phyloP scores from a whole-genome alignment of 2,888 invertebrate genomes.

The Eurois occulta region DNA sequence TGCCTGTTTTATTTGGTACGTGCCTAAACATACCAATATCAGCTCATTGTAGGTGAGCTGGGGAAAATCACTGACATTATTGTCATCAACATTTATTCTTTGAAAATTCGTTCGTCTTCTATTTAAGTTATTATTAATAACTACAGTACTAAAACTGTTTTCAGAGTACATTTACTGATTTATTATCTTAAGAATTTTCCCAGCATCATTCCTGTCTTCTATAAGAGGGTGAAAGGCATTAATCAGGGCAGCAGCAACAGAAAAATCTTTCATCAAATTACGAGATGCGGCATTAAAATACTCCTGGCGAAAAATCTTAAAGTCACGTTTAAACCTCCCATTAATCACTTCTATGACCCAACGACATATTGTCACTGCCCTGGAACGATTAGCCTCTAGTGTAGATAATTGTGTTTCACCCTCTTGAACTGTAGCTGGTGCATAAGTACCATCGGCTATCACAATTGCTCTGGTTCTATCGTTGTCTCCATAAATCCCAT shows the following conservation, averaged over 20 bases:
- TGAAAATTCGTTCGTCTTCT: background rate
- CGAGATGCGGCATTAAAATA: background rate
- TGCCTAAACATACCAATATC: constrained; percentile 3
- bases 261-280: constrained; percentile 7
- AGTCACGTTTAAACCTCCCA: background rate
- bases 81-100: background rate
- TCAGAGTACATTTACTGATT: background rate
- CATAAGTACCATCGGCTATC: constrained; percentile 4
- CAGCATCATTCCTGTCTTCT: constrained; percentile 3
- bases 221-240: constrained; percentile 9
- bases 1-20: constrained; percentile 15
- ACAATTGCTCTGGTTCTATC: constrained; percentile 12
- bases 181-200: background rate
- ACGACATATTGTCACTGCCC: constrained; percentile 7
- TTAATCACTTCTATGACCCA: background rate
- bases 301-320: background rate
- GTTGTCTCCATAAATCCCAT: constrained; percentile 5
- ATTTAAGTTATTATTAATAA: constrained; percentile 9
- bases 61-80: constrained; percentile 4
- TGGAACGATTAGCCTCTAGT: background rate
- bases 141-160: constrained; percentile 4
- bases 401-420: background rate
- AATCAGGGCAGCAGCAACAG: constrained; percentile 1
- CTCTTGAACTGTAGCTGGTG: background rate
- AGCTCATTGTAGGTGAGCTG: constrained; percentile 6